phyloP scores from a whole-genome alignment of 92 coral and sea anemone genomes.

The Parazoanthus darwini region DNA sequence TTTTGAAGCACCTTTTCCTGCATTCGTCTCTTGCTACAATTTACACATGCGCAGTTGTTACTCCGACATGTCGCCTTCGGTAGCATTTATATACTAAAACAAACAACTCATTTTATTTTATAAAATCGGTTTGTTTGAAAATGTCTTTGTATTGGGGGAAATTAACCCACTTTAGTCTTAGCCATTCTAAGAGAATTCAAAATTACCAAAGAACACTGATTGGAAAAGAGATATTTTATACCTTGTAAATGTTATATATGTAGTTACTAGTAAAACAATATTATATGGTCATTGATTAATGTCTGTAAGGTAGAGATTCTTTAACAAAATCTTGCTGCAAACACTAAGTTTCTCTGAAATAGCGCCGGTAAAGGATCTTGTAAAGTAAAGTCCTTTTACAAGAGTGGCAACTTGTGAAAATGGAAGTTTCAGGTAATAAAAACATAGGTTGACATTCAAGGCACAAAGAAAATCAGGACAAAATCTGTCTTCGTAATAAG shows the following conservation, averaged over 20 bases:
- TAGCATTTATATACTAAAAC: background rate
- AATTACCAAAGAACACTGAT: constrained; percentile 31
- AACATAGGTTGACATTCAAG: too few relatives aligned
- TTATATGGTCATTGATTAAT: background rate
- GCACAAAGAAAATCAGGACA: too few relatives aligned
- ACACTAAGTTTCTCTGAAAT: background rate
- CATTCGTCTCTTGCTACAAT: too few relatives aligned
- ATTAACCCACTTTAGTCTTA: constrained; percentile 13
- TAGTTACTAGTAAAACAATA: constrained; percentile 9
- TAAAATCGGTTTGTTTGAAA: background rate
- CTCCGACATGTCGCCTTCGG: background rate
- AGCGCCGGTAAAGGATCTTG: too few relatives aligned
- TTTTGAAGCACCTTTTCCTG: too few relatives aligned
- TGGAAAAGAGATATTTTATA: constrained; percentile 41
- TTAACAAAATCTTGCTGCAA: background rate
- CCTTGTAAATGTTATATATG: constrained; percentile 17
- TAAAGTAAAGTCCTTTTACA: too few relatives aligned
- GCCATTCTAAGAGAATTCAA: constrained; percentile 16
- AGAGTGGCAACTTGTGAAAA: too few relatives aligned
- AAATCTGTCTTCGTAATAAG: too few relatives aligned
- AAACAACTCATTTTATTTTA: background rate
- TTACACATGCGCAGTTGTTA: too few relatives aligned
- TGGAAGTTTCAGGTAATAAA: too few relatives aligned
- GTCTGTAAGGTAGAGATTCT: background rate
- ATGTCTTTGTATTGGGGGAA: background rate